Evolutionary conservation across 2,888 invertebrate species (phyloP), one percentile per base, ranked within the genome.

Genomic region (Drosophila stalkeri): DNA sequence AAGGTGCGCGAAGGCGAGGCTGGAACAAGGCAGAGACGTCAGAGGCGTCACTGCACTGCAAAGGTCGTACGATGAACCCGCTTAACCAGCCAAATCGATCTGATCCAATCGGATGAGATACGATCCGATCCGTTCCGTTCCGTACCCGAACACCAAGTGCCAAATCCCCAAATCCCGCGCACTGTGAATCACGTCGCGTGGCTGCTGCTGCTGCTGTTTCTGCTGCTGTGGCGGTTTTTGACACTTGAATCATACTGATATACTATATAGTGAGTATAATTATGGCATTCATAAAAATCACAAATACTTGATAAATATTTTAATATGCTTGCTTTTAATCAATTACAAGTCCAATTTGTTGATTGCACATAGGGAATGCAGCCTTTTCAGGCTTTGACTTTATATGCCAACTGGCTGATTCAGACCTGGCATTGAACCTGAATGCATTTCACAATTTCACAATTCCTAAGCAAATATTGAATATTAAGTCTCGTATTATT

Each of bases 61-160:
- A 86, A 86, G 85, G 85, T 89, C 89, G 85, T 86, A 77, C 85
- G 82, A 57, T 85, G 84, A 85, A 80, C 84, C 65, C 64, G 44
- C 35, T 39, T 23, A 14, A 35, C 33, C 39, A 16, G 27, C 33
- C 52, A 63, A 57, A 47, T 46, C 46, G 44, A 70, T 39, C 54
- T 41, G 47, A 60, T 35, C 55, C 37, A 14, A 64, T 65, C 47
- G 64, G 31, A 56, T 37, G 14, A 66, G 54, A 62, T 37, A 16
- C 37, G 35, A 37, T 55, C 39, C 65, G 46, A 59, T 37, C 33
- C 47, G 51, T 62, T 52, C 39, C 57, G 18, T 49, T 60, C n/a
- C 56, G 49, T 51, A 51, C 43, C 55, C 60, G 71, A 57, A 49
- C n/a, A 16, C 44, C 47, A 59, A 59, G 59, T 44, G 20, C 65